These are phyloP conservation scores for Chloroceryle aenea DNA, from an alignment of 2,113 vertebrate genomes.

Conservation along the genomic window DNA sequence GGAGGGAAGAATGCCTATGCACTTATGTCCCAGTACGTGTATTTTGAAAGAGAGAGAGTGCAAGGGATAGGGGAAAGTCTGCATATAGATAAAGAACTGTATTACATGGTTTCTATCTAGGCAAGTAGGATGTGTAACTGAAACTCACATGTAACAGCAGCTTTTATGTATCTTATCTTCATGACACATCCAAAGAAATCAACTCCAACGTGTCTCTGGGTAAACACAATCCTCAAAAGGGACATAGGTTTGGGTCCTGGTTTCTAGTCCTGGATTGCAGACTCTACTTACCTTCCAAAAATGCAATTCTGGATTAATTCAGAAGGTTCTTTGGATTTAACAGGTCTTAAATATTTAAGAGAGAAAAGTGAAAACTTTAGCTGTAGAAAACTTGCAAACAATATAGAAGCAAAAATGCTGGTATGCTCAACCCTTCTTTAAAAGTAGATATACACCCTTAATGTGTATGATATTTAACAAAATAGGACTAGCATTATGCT, in stretches of 20 bases:
- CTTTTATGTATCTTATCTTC: background rate
- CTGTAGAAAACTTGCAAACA: background rate
- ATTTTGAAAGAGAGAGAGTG: background rate
- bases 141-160: background rate
- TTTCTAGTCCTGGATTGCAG: background rate
- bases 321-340: background rate
- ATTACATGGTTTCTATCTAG: background rate
- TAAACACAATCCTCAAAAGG: background rate
- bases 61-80: background rate
- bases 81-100: background rate
- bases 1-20: background rate
- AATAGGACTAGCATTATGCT: background rate
- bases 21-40: background rate
- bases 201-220: fast-evolving
- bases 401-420: background rate
- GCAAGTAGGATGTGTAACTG: background rate
- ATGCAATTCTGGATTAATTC: background rate
- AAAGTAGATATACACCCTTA: background rate
- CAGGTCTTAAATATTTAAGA: background rate
- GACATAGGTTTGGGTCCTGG: background rate
- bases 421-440: background rate
- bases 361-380: background rate
- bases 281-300: background rate
- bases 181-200: background rate
- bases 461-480: background rate